Base-by-base conservation (phyloP, 2,797 vertebrate genomes). In the Balearica regulorum region DNA sequence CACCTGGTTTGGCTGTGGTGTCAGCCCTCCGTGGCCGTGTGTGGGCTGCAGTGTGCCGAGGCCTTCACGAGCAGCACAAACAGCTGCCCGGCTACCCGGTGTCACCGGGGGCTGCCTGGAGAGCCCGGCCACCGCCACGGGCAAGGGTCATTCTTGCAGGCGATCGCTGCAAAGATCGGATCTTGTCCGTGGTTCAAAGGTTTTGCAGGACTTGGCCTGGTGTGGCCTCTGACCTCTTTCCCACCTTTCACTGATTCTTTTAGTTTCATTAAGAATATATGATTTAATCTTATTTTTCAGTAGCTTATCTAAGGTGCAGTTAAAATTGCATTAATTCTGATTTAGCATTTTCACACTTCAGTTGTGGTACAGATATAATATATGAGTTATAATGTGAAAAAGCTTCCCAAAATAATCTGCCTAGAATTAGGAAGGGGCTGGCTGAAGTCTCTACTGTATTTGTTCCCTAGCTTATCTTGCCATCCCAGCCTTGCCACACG, bases 221-320 rank as follows among this genome's bases (percentile, higher is more conserved):
- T 10, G 65, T 64, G 93, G 82, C 80, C 69, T 84, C 72, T 14
- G 87, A 66, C n/a, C 83, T 69, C 85, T 91, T 72, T 66, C 80
- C 89, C 88, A 35, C 70, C 81, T 91, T 65, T 87, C 70, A 83
- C 87, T 54, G 91, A 83, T 73, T 89, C 81, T 92, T 95, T 93
- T 78, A 82, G 68, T 93, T 94, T 81, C 25, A 39, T 0, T 83
- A 58, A 96, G 90, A 80, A 86, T 87, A 65, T 92, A 86, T 95
- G 76, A 78, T 94, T 89, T 93, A 84, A 90, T 90, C 80, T 84
- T 95, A 41, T 91, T 91, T 96, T 96, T 95, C 89, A 71, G 95
- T 94, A 94, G 97, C 97, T 97, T 96, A 71, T 83, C 95, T 91
- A 94, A 98, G 97, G 97, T 96, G 98, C 97, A 96, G 95, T 83